Base-by-base conservation (phyloP, 2,113 vertebrate genomes). In the Leptobrachium ailaonicum region DNA sequence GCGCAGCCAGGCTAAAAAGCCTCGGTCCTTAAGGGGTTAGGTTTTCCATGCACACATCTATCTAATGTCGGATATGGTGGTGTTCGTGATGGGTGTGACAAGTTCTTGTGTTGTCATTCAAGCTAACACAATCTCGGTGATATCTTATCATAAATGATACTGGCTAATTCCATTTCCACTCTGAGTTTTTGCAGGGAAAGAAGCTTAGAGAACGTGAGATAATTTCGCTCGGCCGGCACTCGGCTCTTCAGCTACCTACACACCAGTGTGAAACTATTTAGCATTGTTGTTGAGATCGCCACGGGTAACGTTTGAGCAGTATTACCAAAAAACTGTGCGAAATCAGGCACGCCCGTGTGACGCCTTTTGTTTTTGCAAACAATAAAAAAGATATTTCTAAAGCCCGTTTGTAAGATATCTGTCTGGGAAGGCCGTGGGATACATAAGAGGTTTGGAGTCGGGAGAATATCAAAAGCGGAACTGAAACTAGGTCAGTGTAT, bases 31-130 rank as follows among this genome's bases (percentile, higher is more conserved):
- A 75, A 56, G 13, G 41, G 53, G 20, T 50, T 50, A 78, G 40
- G 42, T 60, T 71, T 70, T 70, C 67, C 42, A 12, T 69, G 42
- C 76, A 62, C 71, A 68, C 62, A 50, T 79, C 76, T 71, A 50
- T 43, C 69, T 79, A 64, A 56, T 72, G 56, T 71, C 76, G 58
- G 68, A 79, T 71, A 71, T 68, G 64, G 14, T 56, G 68, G 76
- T 79, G 76, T 71, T 71, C 64, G 13, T 71, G 76, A 79, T 71
- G 69, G 69, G 76, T 79, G 76, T 79, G 76, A 79, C 76, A 79
- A 71, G 76, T 71, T 62, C 69, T 79, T 64, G 44, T 70, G 40
- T 60, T 40, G 68, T 53, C 58, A 72, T 79, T 79, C 68, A 79
- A 79, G 68, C 76, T 79, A 79, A 72, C 76, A 63, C 70, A 45